Conservation (phyloP, 1,140 invertebrate species). For the Zaprionus davidi region DNA sequence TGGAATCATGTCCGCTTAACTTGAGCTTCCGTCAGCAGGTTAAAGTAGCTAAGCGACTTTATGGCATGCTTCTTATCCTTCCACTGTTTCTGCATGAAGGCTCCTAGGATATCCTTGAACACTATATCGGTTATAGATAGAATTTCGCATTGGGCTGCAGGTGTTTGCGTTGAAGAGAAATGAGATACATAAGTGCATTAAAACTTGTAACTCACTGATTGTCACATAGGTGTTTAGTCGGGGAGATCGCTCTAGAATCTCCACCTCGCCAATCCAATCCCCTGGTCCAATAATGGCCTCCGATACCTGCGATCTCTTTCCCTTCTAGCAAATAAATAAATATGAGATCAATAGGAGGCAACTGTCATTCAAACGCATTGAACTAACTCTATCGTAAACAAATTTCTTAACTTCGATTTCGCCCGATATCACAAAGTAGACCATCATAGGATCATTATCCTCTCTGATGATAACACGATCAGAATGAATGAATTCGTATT, state of each 20-base stretch:
- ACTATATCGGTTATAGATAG: conserved; percentile 58
- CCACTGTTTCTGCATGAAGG: conserved; percentile 62
- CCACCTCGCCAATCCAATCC: conserved; percentile 66
- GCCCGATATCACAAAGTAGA: conserved; percentile 62
- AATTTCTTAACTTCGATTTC: conserved; percentile 59
- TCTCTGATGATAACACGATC: conserved; percentile 53
- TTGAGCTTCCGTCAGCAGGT: conserved; percentile 62
- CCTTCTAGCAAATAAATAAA: not conserved
- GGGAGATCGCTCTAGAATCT: conserved; percentile 44
- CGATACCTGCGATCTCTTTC: conserved; percentile 17
- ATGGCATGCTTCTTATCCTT: conserved; percentile 65
- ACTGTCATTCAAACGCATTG: too few species aligned
- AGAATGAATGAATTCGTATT: conserved; percentile 30
- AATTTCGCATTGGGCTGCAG: conserved; percentile 46
- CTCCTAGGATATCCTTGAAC: conserved; percentile 52
- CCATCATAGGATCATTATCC: conserved; percentile 32
- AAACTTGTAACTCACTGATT: conserved; percentile 27
- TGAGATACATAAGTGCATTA: not conserved
- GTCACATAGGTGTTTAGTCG: conserved; percentile 50
- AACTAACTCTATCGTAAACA: conserved; percentile 49
- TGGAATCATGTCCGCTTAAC: conserved; percentile 20
- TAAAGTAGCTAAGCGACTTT: conserved; percentile 64
- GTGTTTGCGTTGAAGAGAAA: conserved; percentile 40
- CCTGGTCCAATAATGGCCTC: conserved; percentile 62
- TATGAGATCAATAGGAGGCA: not conserved